Evolutionary conservation across 2,113 vertebrate species (phyloP), one percentile per base, ranked within the genome.

Genomic region (Kryptolebias marmoratus): DNA sequence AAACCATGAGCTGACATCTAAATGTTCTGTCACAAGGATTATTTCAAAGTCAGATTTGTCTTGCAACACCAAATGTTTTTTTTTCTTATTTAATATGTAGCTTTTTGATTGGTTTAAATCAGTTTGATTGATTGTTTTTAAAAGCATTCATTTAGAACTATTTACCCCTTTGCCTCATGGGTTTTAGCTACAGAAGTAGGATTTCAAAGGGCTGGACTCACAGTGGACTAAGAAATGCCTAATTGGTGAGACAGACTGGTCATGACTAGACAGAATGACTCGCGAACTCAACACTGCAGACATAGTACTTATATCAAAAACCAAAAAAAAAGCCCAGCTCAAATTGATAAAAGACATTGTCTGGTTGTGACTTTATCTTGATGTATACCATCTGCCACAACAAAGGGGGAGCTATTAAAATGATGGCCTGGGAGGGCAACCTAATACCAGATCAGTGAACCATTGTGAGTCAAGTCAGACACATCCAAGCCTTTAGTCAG

Each of bases 311-410:
- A 71, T 64, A 77, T 75, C 63, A 83, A 70, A 82, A 60, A 15
- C 28, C 18, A 32, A 65, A 72, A 65, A 42, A 85, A 47, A 9
- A 8, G 39, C 44, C 44, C 52, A 57, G 15, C 39, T 79, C 49
- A 66, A 65, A 76, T 62, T 72, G 58, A 79, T 71, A 53, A 31
- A 62, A 67, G 61, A 66, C 56, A 54, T n/a, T 0, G 47, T 18
- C 30, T 28, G 36, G 65, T 36, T 72, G 31, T 71, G 61, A 75
- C 68, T 72, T 75, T 54, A 81, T 77, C 52, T 44, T 77, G 76
- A 89, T 77, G 50, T 84, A 73, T 60, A 69, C 58, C 78, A 85
- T 54, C 68, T 85, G 86, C 72, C 64, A 73, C 61, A 75, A 58
- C 64, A 78, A 59, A 74, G 63, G 5, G 44, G 12, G 27, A 32